Conservation (phyloP, 2,113 vertebrate genomes). For the Entelurus aequoreus region DNA sequence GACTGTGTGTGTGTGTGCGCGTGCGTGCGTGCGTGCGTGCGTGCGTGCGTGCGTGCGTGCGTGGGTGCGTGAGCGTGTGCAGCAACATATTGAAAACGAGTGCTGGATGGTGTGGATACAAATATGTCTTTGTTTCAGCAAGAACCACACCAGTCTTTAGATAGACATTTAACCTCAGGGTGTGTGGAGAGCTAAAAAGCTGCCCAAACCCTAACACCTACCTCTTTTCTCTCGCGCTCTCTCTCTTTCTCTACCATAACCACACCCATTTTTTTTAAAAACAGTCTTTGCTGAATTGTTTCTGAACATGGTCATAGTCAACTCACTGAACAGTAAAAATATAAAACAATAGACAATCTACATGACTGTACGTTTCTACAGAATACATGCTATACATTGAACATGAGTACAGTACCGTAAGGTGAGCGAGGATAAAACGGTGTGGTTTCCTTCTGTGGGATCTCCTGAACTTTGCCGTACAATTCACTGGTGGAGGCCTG, state of each 20-base stretch:
- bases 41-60: neutral
- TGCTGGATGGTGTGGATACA: conserved; percentile 61
- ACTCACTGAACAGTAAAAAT: conserved; percentile 9
- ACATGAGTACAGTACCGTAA: conserved; percentile 76
- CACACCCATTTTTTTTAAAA: neutral
- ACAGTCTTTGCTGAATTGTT: conserved; percentile 13
- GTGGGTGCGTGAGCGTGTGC: neutral
- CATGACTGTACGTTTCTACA: conserved; percentile 4
- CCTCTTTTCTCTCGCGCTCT: conserved; percentile 6
- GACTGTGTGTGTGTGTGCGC: no score
- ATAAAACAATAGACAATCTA: conserved; percentile 14
- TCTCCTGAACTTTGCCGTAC: conserved; percentile 97
- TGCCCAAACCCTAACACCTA: conserved; percentile 32
- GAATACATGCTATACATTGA: neutral
- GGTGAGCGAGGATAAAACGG: conserved; percentile 98
- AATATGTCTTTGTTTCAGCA: conserved; percentile 70
- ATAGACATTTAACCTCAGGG: conserved; percentile 57
- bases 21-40: no score
- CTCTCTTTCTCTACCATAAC: conserved; percentile 1
- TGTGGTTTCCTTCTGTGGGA: conserved; percentile 94
- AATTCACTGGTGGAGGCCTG: conserved; percentile 98
- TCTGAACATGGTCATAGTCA: conserved; percentile 13
- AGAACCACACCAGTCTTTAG: conserved; percentile 67
- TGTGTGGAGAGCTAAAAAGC: conserved; percentile 44
- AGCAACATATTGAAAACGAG: conserved; percentile 40